Percentiles rank a stretch among this genome's conserved stretches.
These are phyloP conservation scores for Spodoptera litura DNA, from an alignment of 1,140 invertebrate genomes.

Conservation along the genomic window DNA sequence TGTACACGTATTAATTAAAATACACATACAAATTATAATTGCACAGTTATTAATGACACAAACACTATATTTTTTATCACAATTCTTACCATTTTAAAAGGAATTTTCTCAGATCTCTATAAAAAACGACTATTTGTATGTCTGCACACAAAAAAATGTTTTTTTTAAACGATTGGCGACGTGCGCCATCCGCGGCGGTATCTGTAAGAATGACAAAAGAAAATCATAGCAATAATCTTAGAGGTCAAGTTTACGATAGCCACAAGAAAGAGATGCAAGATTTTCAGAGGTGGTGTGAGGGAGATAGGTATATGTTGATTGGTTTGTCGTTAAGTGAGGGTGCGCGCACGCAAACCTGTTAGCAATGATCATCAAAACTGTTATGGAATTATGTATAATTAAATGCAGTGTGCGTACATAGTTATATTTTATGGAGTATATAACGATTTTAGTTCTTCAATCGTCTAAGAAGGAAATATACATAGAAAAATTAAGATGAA, in stretches of 20 bases:
- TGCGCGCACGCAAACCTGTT: constrained; percentile 68
- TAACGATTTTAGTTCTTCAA: background rate
- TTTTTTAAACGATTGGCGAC: constrained; percentile 41
- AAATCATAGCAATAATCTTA: constrained; percentile 59
- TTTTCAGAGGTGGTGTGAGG: constrained; percentile 48
- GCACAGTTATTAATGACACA: constrained; percentile 39
- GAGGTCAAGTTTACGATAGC: constrained; percentile 75
- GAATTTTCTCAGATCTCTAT: constrained; percentile 27
- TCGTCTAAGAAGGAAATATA: background rate
- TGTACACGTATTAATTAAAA: constrained; percentile 34
- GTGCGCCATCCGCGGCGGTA: constrained; percentile 55
- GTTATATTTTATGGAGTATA: constrained; percentile 13
- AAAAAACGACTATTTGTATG: constrained; percentile 43
- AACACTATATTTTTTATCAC: constrained; percentile 34
- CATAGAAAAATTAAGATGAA: background rate
- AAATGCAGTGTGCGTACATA: constrained; percentile 20
- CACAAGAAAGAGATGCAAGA: constrained; percentile 56
- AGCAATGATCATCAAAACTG: constrained; percentile 61
- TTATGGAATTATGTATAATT: constrained; percentile 24
- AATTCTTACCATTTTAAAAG: constrained; percentile 56
- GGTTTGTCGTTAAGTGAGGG: constrained; percentile 52
- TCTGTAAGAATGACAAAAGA: constrained; percentile 63
- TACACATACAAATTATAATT: constrained; percentile 31
- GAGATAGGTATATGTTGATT: constrained; percentile 53
- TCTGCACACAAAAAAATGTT: constrained; percentile 45